Conservation (phyloP, 2,113 vertebrate species). For the Psophia crepitans region DNA sequence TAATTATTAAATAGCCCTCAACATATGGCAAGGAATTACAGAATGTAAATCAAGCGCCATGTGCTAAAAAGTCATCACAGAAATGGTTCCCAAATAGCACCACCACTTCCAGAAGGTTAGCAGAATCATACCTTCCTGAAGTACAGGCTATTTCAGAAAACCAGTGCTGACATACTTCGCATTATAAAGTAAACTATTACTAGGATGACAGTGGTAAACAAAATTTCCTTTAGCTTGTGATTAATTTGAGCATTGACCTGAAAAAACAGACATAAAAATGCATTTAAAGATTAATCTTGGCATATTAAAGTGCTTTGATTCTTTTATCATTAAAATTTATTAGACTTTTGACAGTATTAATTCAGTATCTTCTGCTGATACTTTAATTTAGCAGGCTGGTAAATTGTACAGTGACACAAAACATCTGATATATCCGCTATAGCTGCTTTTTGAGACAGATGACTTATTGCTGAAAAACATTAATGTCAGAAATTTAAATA, state of each 20-base stretch:
- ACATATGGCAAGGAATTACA: neutral
- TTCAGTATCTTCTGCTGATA: conserved; percentile 8
- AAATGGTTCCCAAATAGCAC: neutral
- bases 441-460: neutral
- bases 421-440: neutral
- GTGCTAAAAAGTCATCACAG: neutral
- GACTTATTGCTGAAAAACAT: neutral
- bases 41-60: neutral
- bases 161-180: neutral
- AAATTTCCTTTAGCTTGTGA: neutral
- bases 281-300: neutral
- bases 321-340: conserved; percentile 35
- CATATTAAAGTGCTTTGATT: neutral
- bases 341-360: conserved; percentile 30
- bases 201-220: neutral
- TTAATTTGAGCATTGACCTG: neutral
- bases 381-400: neutral
- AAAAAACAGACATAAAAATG: neutral
- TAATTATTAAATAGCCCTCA: conserved; percentile 27
- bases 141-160: neutral
- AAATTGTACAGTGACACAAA: neutral
- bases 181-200: neutral
- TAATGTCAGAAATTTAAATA: neutral
- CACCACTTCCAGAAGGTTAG: neutral
- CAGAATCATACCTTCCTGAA: neutral